phyloP scores from a whole-genome alignment of 2,888 invertebrate genomes.

The Chrysolina haemoptera region DNA sequence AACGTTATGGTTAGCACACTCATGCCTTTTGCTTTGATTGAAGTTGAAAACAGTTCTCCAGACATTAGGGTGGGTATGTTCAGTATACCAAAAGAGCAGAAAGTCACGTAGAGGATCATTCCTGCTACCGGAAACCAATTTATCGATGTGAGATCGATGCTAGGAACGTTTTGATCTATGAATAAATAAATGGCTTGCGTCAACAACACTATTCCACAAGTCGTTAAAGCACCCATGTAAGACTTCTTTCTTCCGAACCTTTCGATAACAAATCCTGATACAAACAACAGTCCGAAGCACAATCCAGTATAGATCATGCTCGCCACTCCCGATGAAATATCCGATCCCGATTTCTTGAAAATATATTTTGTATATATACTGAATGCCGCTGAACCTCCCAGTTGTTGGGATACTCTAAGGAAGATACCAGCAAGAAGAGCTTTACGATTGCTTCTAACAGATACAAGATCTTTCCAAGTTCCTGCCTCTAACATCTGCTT shows the following conservation, averaged over 20 bases:
- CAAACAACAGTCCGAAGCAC: conserved; percentile 32
- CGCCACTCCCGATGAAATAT: conserved; percentile 47
- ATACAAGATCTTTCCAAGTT: conserved; percentile 60
- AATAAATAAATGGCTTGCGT: conserved; percentile 40
- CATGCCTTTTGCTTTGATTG: conserved; percentile 56
- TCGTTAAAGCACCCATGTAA: conserved; percentile 41
- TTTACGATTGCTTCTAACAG: conserved; percentile 58
- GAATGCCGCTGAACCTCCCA: conserved; percentile 51
- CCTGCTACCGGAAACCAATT: conserved; percentile 60
- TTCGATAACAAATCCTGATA: conserved; percentile 39
- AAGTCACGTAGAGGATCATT: conserved; percentile 55
- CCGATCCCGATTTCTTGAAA: conserved; percentile 58
- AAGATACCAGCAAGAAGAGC: conserved; percentile 58
- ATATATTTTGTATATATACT: conserved; percentile 31
- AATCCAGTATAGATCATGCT: conserved; percentile 40
- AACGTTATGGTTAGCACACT: conserved; percentile 55
- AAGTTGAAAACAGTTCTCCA: conserved; percentile 58
- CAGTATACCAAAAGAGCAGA: conserved; percentile 55
- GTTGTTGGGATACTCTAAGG: conserved; percentile 60
- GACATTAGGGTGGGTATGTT: conserved; percentile 58
- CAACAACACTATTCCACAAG: conserved; percentile 35
- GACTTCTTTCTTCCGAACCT: conserved; percentile 43
- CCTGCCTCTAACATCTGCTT: conserved; percentile 56
- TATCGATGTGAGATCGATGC: conserved; percentile 28
- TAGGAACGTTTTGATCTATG: conserved; percentile 38